These are phyloP conservation scores for Nesospiza acunhae DNA, from an alignment of 2,113 vertebrate genomes.

Conservation along the genomic window DNA sequence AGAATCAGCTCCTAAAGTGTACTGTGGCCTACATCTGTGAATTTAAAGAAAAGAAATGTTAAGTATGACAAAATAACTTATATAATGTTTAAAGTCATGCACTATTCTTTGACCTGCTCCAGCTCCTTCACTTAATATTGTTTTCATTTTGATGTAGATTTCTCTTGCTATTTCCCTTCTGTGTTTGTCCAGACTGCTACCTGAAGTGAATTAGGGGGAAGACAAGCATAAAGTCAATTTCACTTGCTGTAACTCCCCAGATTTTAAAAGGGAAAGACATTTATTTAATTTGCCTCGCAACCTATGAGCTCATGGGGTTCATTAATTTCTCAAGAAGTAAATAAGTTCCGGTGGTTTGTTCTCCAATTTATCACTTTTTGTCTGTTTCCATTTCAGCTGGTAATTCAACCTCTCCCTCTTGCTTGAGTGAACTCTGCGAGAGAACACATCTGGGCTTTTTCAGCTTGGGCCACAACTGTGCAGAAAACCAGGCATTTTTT, in stretches of 20 bases:
- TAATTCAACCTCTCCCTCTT: not conserved
- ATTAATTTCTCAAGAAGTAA: slow-evolving; percentile 10
- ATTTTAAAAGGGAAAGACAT: not conserved
- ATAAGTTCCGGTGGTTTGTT: not conserved
- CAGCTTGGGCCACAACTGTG: not conserved
- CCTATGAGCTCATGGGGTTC: not conserved
- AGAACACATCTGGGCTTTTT: not conserved
- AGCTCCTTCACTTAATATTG: not conserved
- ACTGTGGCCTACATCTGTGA: not conserved
- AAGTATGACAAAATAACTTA: not conserved
- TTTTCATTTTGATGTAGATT: not conserved
- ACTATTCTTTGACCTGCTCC: not conserved
- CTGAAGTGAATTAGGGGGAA: not conserved
- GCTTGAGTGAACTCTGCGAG: not conserved
- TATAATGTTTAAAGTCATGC: not conserved
- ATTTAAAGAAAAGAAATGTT: not conserved
- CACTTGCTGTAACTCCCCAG: not conserved
- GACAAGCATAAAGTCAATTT: not conserved
- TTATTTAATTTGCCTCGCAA: slow-evolving; percentile 15
- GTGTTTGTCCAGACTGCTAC: not conserved
- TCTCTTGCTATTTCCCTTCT: not conserved
- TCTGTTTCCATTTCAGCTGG: not conserved
- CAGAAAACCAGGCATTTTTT: not conserved
- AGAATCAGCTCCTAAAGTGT: not conserved
- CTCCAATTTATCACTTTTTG: not conserved